A percentile compares a stretch with the other conserved stretches of the same genome.
Evolutionary conservation across 1,140 invertebrate species (phyloP).

Genomic region (Drosophila truncata): DNA sequence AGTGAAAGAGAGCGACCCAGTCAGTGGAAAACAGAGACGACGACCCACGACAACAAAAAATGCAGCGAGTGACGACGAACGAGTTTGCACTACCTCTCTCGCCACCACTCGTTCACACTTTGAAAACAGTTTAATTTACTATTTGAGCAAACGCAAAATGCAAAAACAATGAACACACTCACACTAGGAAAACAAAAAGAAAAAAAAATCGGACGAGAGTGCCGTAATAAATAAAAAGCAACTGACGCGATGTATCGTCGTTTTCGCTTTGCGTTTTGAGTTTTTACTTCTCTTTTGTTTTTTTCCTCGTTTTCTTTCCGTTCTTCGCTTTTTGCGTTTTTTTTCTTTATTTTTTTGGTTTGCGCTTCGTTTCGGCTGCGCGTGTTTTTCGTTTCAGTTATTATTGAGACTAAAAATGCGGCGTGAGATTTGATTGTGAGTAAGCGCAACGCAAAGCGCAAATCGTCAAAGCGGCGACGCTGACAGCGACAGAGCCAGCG

Average conservation of each 20-base stretch:
- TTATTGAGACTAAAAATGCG: slow-evolving; percentile 85
- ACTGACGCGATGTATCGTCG: slow-evolving; percentile 70
- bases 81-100: slow-evolving; percentile 32
- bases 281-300: slow-evolving; percentile 28
- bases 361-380: slow-evolving; percentile 76
- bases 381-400: slow-evolving; percentile 83
- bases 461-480: slow-evolving; percentile 53
- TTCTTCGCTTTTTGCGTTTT: slow-evolving; percentile 21
- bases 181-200: slow-evolving; percentile 7
- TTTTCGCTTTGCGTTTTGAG: slow-evolving; percentile 28
- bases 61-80: slow-evolving; percentile 60
- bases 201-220: slow-evolving; percentile 37
- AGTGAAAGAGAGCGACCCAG: slow-evolving; percentile 37
- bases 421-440: slow-evolving; percentile 85
- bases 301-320: slow-evolving; percentile 24
- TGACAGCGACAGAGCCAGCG: slow-evolving; percentile 36
- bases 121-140: slow-evolving; percentile 57
- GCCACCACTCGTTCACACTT: slow-evolving; percentile 40
- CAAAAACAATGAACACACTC: slow-evolving; percentile 58
- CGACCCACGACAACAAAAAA: slow-evolving; percentile 77
- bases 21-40: slow-evolving; percentile 39
- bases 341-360: slow-evolving; percentile 46
- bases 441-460: slow-evolving; percentile 74
- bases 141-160: slow-evolving; percentile 53
- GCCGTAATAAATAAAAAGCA: slow-evolving; percentile 57